Base-by-base conservation (phyloP, 2,797 vertebrate genomes). In the Sarcophilus harrisii region DNA sequence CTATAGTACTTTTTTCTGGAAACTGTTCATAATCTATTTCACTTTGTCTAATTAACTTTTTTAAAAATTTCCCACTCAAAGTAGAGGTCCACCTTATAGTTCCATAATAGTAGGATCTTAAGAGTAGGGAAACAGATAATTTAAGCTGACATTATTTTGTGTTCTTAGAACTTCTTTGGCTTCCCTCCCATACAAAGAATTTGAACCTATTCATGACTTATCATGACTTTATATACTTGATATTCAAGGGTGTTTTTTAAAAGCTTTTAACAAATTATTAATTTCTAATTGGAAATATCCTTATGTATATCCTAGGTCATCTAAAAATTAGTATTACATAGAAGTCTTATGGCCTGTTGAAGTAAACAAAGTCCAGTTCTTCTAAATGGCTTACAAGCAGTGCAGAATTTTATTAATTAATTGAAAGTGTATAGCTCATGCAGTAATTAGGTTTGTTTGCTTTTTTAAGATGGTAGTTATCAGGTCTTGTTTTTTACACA, bases 381-480 rank as follows among this genome's bases (percentile, higher is more conserved):
- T 2, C 97, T 55, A 49, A 97, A 45, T 62, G 91, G 94, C 54
- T 94, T 54, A 54, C 57, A 95, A 94, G 90, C 58, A 27, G 38
- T 1, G 16, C 57, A 59, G 59, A 92, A 95, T 93, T 87, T 87
- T 87, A 6, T 49, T 49, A 24, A 81, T 81, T 81, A 81, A 12
- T 49, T 87, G 38, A 28, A 87, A 49, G 24, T 45, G 38, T 27
- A 49, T 87, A 49, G 38, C 13, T 87, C 38, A 49, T 45, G 9
- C 8, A 59, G 18, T 57, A 57, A 73, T 21, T 38, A 49, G 21
- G 21, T 87, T 57, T 55, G 9, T 45, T 87, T 87, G 24, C 45
- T 45, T 81, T 28, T 87, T 45, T 27, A 87, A 60, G 87, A 0
- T 60, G 5, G 5, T 62, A 32, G 45, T 90, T 29, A n/a, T 0